Evolutionary conservation across 2,888 invertebrate species (phyloP), one percentile per base, ranked within the genome.

Genomic region (Lepidochrysops patricia): DNA sequence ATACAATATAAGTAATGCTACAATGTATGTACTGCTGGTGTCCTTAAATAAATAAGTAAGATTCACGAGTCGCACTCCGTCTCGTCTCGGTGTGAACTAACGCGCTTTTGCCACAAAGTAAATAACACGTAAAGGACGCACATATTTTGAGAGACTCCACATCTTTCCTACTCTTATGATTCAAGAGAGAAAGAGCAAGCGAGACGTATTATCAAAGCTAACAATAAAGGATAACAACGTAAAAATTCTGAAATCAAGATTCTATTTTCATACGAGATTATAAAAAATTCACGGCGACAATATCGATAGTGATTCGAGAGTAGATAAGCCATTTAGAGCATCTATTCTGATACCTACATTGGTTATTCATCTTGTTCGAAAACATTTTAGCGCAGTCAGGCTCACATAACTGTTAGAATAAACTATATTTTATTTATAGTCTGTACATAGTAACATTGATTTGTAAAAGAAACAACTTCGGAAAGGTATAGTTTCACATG

Each of bases 271-370:
- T 13, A 19, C 32, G 9, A 19, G 43, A 43, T 12, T 9, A 43
- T 43, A 43, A 19, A 43, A 43, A 43, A 43, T 43, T 43, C 23
- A 43, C 12, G 12, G 2, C 19, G 12, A 43, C 43, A 43, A 43
- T 43, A 23, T 50, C 13, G 26, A 52, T 52, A 52, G 6, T n/a
- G 15, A 43, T 26, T 43, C n/a, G 57, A 29, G 43, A 57, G 57
- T 29, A 12, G 37, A 48, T 57, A 52, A 52, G 27, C 52, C 27
- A 52, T 29, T 52, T 52, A 29, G 27, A 52, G 13, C 13, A 29
- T 52, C 27, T 19, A 57, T 57, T 27, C 27, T 26, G 29, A 57
- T 57, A 26, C 57, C 43, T 29, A 48, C 48, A 57, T 57, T 29
- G 57, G 48, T 57, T 57, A 57, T 48, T 57, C 52, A 27, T 29